Conservation (phyloP, 2,888 invertebrate genomes). For the Dichetophora obliterata region DNA sequence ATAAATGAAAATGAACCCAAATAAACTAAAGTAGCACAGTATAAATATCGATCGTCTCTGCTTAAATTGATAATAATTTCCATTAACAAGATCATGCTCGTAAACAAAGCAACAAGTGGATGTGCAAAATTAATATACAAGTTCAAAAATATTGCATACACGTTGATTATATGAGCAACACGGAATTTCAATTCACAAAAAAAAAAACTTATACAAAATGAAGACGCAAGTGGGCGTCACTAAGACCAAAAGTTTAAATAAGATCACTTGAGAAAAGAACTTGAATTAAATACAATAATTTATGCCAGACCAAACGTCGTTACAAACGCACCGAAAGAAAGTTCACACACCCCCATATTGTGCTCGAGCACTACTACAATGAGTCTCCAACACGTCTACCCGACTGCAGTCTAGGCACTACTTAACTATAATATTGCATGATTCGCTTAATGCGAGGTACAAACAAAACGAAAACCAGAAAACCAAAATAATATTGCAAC, state of each 20-base stretch:
- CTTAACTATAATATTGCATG: slow-evolving; percentile 11
- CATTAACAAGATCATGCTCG: not conserved
- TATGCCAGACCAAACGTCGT: slow-evolving; percentile 21
- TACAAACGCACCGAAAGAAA: not conserved
- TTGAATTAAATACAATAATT: not conserved
- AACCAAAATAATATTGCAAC: not conserved
- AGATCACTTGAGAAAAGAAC: slow-evolving; percentile 43
- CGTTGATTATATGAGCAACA: not conserved
- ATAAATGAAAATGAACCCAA: not conserved
- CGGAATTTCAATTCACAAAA: not conserved
- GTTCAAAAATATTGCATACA: not conserved
- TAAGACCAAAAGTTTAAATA: slow-evolving; percentile 46
- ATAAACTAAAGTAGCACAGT: slow-evolving; percentile 6
- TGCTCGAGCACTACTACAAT: not conserved
- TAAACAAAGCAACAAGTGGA: slow-evolving; percentile 16
- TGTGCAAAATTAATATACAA: not conserved
- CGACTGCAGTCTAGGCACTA: not conserved
- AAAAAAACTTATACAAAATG: slow-evolving; percentile 48
- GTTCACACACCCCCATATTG: slow-evolving; percentile 40
- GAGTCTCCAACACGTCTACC: slow-evolving; percentile 36
- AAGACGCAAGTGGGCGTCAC: slow-evolving; percentile 54
- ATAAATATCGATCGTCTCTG: slow-evolving; percentile 29
- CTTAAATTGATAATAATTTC: not conserved
- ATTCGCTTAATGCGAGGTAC: slow-evolving; percentile 13
- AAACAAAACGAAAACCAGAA: slow-evolving; percentile 34